Evolutionary conservation across 2,797 vertebrate genomes (phyloP), one percentile per base, ranked within the genome.

Genomic region (Pelodytes ibericus): DNA sequence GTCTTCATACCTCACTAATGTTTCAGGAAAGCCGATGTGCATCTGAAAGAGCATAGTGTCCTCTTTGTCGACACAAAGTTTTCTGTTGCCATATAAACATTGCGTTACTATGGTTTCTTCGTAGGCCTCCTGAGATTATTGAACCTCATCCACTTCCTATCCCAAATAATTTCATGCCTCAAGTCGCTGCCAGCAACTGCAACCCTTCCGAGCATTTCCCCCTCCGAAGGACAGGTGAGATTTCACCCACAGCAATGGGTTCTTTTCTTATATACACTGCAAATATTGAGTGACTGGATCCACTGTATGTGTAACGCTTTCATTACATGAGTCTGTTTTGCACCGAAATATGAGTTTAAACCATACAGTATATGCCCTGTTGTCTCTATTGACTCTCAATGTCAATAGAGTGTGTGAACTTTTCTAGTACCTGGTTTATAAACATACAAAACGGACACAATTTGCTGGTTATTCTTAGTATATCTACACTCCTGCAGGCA

Each of bases 171-270:
- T 94, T 88, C 83, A 90, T 91, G 20, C 90, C 94, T 80, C 88
- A 91, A 0, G 82, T 89, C 3, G 88, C 80, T 87, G 93, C 81
- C 81, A 86, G 80, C n/a, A 82, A 91, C 1, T 83, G 88, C 0
- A 95, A 96, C 26, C 86, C 91, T 2, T 87, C 91, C 0, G 95
- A 96, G 18, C 94, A 96, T 77, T 94, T 95, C 0, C 95, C 93
- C 0, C 88, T 98, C 36, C 91, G 96, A 56, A 93, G 96, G 84
- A 96, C 96, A 84, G 95, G 96, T 98, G 70, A 87, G 86, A 3
- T 5, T 18, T 22, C n/a, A 51, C 20, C 18, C 13, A 67, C 7
- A 29, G 15, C 22, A 47, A 47, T 49, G 9, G 13, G 9, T 5
- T n/a, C n/a, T 27, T 61, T n/a, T 31, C 29, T 33, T 30, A 33